Conservation (phyloP, 2,797 vertebrate species). For the Leptodactylus fallax region DNA sequence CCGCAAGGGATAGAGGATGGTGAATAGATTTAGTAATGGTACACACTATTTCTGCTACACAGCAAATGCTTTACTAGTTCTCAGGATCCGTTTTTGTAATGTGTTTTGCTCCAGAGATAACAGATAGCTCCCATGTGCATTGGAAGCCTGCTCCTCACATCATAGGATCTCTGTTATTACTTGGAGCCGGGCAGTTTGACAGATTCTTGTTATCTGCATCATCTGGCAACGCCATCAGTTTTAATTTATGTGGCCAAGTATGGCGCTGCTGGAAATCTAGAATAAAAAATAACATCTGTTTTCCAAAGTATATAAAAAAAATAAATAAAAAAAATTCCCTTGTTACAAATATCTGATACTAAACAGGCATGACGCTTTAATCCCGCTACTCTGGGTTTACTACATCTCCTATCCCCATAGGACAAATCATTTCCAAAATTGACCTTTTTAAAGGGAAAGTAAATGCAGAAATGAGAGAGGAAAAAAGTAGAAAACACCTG, state of each 20-base stretch:
- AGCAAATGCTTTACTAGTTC: background rate
- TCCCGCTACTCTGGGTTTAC: background rate
- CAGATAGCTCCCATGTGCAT: background rate
- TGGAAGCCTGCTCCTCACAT: constrained; percentile 1
- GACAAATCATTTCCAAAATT: background rate
- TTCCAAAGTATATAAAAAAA: constrained; percentile 26
- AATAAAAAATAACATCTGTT: constrained; percentile 58
- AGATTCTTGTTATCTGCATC: constrained; percentile 41
- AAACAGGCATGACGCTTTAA: constrained; percentile 28
- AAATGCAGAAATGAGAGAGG: background rate
- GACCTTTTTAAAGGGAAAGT: background rate
- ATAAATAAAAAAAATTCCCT: constrained; percentile 27
- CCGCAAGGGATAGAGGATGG: background rate
- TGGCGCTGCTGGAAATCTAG: constrained; percentile 32
- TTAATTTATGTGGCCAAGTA: constrained; percentile 45
- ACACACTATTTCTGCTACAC: background rate
- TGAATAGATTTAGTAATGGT: background rate
- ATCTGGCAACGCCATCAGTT: constrained; percentile 48
- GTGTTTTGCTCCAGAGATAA: constrained; percentile 1
- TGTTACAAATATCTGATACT: constrained; percentile 9
- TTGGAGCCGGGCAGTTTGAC: constrained; percentile 21
- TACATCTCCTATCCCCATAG: background rate
- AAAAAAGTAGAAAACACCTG: background rate
- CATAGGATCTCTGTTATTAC: background rate
- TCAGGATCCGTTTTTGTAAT: background rate